Base-by-base conservation (phyloP, 1,140 invertebrate genomes). In the Papilio polytes region DNA sequence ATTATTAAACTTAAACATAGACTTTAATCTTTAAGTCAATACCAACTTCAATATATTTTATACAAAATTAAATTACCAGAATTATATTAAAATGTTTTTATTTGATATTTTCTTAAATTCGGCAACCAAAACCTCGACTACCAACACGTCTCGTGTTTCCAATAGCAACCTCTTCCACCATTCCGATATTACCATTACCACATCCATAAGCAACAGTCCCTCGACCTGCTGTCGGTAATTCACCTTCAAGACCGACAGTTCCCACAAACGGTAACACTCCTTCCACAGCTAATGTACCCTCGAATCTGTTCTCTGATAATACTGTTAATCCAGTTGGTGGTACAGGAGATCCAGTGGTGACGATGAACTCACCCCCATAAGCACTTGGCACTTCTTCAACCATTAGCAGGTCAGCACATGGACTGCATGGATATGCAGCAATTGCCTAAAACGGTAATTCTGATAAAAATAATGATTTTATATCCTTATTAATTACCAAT, bases 151-250 rank as follows among this genome's bases (percentile, higher is more conserved):
- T 78, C 8, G 82, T 26, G 10, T 51, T 63, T 9, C 51, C 73
- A 80, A 66, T 22, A 72, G 56, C 56, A 36, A 84, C 36, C 56
- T 87, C 84, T 36, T 86, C 84, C 10, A 86, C 59, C 15, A 87
- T 87, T 6, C 76, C 87, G 26, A 85, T 44, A 46, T 85, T 83
- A 0, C 87, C 86, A 66, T 82, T 83, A 31, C 87, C 87, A 59
- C 86, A 88, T 36, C 84, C 85, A 59, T 89, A 88, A 53, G 87
- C 78, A 13, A 90, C 87, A n/a, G 85, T 82, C 66, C 88, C 90
- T 72, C 83, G 76, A 36, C 90, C 90, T 12, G 80, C 82, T 26
- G 87, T 84, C 0, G 88, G 87, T 44, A 91, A 74, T 12, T 80
- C 82, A 48, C 90, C 90, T 72, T 86, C 87, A 48, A 89, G 80